phyloP scores from a whole-genome alignment of 2,113 vertebrate genomes.

The Hemichromis elongatus region DNA sequence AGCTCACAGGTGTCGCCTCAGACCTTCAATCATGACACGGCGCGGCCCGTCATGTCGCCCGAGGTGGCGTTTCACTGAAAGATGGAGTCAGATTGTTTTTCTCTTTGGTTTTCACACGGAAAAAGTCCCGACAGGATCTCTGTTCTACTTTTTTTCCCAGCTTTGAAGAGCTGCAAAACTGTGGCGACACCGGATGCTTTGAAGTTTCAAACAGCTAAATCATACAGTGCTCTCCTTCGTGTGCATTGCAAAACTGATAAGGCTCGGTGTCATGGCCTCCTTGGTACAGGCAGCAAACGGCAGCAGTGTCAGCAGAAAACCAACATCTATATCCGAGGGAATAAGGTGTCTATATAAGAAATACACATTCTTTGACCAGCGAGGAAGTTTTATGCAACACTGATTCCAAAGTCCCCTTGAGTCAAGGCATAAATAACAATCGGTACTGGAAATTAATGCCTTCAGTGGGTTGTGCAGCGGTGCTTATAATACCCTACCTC shows the following conservation, averaged over 20 bases:
- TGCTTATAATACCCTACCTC: constrained; percentile 70
- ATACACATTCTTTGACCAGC: neutral
- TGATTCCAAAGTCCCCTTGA: constrained; percentile 18
- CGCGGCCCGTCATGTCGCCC: neutral
- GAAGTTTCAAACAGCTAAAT: neutral
- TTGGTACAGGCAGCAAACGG: neutral
- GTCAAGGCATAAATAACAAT: constrained; percentile 26
- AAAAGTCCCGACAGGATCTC: neutral
- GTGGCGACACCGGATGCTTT: neutral
- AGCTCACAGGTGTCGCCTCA: neutral
- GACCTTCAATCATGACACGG: constrained; percentile 8
- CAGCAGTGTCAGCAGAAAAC: neutral
- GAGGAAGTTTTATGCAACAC: neutral
- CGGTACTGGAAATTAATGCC: neutral
- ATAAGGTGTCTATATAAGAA: neutral
- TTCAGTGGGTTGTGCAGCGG: neutral
- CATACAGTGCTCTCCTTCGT: neutral
- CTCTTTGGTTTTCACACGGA: neutral
- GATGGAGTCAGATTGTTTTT: neutral
- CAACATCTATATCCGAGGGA: neutral
- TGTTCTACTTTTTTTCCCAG: neutral
- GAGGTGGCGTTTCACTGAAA: neutral
- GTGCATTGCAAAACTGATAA: neutral
- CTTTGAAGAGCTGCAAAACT: neutral
- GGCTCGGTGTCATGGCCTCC: neutral